Conservation (phyloP, 2,797 vertebrate genomes). For the Odontamblyopus rebecca region DNA sequence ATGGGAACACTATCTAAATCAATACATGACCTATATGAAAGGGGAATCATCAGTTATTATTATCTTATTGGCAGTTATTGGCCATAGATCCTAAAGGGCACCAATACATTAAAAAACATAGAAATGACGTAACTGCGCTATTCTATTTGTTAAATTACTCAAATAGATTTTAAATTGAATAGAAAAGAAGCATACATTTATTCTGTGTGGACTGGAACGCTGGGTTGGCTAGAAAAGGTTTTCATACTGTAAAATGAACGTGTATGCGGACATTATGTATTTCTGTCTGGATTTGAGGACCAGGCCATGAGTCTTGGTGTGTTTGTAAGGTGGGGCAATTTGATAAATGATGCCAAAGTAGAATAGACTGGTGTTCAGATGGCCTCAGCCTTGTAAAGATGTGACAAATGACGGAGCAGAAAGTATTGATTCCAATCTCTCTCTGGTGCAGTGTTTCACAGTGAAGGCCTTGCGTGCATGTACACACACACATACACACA, state of each 20-base stretch:
- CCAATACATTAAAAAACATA: not conserved
- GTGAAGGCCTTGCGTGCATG: slow-evolving; percentile 74
- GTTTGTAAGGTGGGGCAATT: slow-evolving; percentile 76
- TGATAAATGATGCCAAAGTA: slow-evolving; percentile 94
- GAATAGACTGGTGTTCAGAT: slow-evolving; percentile 91
- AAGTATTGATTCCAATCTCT: slow-evolving; percentile 97
- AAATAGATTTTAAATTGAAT: not conserved
- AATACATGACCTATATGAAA: slow-evolving; percentile 10
- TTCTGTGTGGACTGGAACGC: not conserved
- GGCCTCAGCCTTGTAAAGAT: slow-evolving; percentile 96
- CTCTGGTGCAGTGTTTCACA: slow-evolving; percentile 92
- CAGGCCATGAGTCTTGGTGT: slow-evolving; percentile 21
- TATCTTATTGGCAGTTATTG: slow-evolving; percentile 11
- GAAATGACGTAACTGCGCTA: not conserved
- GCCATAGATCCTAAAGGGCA: slow-evolving; percentile 10
- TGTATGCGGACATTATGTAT: slow-evolving; percentile 16
- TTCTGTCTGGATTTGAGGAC: slow-evolving; percentile 18
- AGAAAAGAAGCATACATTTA: not conserved
- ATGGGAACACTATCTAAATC: slow-evolving; percentile 16
- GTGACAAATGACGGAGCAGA: slow-evolving; percentile 97
- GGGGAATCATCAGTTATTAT: slow-evolving; percentile 16
- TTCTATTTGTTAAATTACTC: not conserved
- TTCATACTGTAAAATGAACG: slow-evolving; percentile 13
- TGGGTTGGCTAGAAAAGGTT: not conserved
- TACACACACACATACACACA: slow-evolving; percentile 22